phyloP scores from a whole-genome alignment of 1,140 invertebrate species.

The Leptinotarsa texana region DNA sequence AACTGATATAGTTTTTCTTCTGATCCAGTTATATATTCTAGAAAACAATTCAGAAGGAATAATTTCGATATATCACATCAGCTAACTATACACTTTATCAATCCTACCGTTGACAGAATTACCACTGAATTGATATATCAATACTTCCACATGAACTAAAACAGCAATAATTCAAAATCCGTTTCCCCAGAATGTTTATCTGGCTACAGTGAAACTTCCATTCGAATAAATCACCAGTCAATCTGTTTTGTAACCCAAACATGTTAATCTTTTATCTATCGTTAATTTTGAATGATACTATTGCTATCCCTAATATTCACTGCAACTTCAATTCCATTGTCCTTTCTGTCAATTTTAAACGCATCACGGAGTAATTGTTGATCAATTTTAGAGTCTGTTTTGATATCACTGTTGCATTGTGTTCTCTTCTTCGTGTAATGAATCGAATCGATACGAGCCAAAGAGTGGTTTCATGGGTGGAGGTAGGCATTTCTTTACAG shows the following conservation, averaged over 20 bases:
- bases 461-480: not conserved
- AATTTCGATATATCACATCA: too few species aligned
- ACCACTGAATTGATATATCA: not conserved
- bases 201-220: not conserved
- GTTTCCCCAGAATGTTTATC: not conserved
- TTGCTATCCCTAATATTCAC: not conserved
- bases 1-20: too few species aligned
- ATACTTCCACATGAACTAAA: not conserved
- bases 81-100: not conserved
- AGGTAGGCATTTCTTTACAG: not conserved
- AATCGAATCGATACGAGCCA: not conserved
- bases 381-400: conserved; percentile 1
- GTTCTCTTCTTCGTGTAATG: not conserved
- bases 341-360: conserved; percentile 8
- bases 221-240: not conserved
- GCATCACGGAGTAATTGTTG: not conserved
- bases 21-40: too few species aligned
- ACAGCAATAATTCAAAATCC: not conserved
- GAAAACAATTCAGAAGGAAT: too few species aligned
- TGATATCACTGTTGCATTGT: not conserved
- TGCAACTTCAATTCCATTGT: not conserved
- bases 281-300: not conserved
- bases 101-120: not conserved
- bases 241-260: not conserved
- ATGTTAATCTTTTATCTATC: not conserved